These are phyloP conservation scores for Oryzias curvinotus DNA, from an alignment of 2,113 vertebrate species.

Conservation along the genomic window DNA sequence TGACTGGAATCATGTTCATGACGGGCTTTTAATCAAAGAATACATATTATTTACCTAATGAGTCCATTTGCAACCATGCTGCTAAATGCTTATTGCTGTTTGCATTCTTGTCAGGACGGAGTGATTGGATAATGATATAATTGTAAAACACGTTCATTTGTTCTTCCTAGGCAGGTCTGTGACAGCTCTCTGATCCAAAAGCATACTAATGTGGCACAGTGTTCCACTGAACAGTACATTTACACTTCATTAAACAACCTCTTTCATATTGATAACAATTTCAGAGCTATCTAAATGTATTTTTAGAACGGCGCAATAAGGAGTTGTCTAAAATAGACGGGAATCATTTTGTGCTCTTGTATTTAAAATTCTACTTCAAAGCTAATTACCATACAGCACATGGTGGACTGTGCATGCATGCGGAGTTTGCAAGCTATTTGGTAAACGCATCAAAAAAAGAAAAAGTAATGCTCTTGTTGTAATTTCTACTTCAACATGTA, in stretches of 20 bases:
- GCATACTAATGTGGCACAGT: not conserved
- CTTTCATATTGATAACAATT: constrained; percentile 6
- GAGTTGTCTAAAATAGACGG: constrained; percentile 1
- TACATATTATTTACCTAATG: constrained; percentile 5
- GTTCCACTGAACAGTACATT: not conserved
- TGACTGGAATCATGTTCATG: not conserved
- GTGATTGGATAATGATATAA: constrained; percentile 8
- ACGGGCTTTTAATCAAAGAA: constrained; percentile 8
- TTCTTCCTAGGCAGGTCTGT: not conserved
- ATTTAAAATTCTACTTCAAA: constrained; percentile 5
- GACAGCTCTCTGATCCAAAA: constrained; percentile 5
- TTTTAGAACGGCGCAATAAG: not conserved
- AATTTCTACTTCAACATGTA: constrained; percentile 9
- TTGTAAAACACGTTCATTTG: not conserved
- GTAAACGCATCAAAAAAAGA: constrained; percentile 4
- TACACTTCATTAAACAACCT: constrained; percentile 6
- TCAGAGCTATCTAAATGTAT: constrained; percentile 3
- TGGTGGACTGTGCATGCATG: constrained; percentile 3
- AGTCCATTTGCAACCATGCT: not conserved
- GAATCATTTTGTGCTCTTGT: not conserved
- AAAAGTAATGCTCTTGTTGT: constrained; percentile 1
- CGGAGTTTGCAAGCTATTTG: not conserved
- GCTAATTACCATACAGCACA: not conserved
- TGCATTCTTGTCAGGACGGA: constrained; percentile 1
- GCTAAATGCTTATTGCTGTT: constrained; percentile 7